Percentiles rank a stretch among this genome's conserved stretches.
Conservation (phyloP, 2,888 invertebrate species). For the Hirtodrosophila histrioides region DNA sequence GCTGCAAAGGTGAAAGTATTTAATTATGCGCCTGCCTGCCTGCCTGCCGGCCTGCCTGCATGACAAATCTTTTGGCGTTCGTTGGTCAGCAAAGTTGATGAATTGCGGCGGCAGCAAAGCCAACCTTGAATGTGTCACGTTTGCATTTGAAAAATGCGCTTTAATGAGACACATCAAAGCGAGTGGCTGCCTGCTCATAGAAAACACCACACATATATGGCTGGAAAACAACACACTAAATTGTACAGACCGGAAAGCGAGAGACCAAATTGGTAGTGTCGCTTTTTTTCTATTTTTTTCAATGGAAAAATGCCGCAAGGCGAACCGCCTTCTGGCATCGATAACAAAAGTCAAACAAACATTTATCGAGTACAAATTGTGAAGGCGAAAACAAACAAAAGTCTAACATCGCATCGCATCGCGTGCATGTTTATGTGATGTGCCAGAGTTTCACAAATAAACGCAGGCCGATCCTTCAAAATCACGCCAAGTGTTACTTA, state of each 20-base stretch:
- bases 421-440: conserved; percentile 39
- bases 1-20: conserved; percentile 71
- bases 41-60: conserved; percentile 59
- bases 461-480: conserved; percentile 30
- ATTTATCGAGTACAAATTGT: conserved; percentile 22
- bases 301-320: conserved; percentile 61
- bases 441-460: conserved; percentile 45
- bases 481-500: conserved; percentile 6
- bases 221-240: conserved; percentile 32
- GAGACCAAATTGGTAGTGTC: conserved; percentile 63
- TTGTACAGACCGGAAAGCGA: conserved; percentile 65
- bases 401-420: conserved; percentile 1
- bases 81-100: conserved; percentile 64
- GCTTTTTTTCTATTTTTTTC: conserved; percentile 39
- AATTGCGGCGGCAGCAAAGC: conserved; percentile 52
- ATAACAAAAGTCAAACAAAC: conserved; percentile 38
- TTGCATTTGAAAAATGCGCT: conserved; percentile 58
- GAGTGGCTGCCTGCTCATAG: conserved; percentile 12
- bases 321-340: conserved; percentile 40
- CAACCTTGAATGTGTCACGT: conserved; percentile 62
- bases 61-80: conserved; percentile 74
- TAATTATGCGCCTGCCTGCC: conserved; percentile 70
- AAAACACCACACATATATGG: conserved; percentile 43
- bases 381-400: conserved; percentile 15
- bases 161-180: conserved; percentile 52